phyloP scores from a whole-genome alignment of 2,113 vertebrate species.

The Labeo rohita region DNA sequence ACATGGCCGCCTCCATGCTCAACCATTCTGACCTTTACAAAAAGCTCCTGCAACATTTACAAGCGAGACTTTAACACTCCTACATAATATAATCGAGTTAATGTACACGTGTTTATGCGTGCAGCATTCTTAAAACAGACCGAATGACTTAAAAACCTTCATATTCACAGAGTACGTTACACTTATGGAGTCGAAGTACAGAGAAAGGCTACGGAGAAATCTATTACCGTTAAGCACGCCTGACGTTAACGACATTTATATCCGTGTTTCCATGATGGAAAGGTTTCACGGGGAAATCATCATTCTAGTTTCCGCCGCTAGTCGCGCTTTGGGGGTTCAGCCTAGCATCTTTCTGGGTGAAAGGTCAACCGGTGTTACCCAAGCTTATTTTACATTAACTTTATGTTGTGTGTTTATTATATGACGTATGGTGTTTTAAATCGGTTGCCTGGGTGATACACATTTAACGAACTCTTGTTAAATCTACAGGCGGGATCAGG shows the following conservation, averaged over 20 bases:
- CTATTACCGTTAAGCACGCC: background rate
- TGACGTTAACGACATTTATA: background rate
- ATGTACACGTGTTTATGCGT: background rate
- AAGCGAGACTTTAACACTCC: rapidly evolving
- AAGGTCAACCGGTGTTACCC: slow-evolving; percentile 66
- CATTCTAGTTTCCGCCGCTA: slow-evolving; percentile 30
- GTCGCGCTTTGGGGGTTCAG: slow-evolving; percentile 19
- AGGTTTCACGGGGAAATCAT: slow-evolving; percentile 8
- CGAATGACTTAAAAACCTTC: background rate
- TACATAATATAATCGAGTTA: background rate
- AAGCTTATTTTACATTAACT: background rate
- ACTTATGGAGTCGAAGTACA: background rate
- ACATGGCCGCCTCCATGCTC: slow-evolving; percentile 80
- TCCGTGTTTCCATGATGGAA: background rate
- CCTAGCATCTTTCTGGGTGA: slow-evolving; percentile 69
- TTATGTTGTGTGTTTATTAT: background rate
- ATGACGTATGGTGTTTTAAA: background rate
- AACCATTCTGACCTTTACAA: slow-evolving; percentile 82
- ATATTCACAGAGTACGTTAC: background rate
- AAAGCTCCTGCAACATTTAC: slow-evolving; percentile 49
- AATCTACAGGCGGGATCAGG: background rate
- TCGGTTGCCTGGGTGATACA: background rate
- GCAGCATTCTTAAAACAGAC: background rate
- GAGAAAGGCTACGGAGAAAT: background rate
- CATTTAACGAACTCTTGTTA: background rate